phyloP scores from a whole-genome alignment of 2,797 vertebrate species.

The Bovichtus variegatus region DNA sequence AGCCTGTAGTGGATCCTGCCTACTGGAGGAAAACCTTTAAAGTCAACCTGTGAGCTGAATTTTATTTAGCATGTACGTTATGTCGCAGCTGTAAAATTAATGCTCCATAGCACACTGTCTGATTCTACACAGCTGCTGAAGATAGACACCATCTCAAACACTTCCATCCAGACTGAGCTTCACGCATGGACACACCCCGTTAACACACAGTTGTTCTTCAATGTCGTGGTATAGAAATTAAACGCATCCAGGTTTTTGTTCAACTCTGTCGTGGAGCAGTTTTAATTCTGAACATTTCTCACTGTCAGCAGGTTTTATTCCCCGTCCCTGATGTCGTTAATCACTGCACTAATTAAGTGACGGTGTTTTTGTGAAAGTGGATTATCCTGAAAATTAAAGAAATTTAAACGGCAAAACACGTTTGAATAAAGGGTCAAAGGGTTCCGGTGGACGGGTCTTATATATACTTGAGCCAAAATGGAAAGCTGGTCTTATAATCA shows the following conservation, averaged over 20 bases:
- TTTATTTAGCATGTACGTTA: slow-evolving; percentile 28
- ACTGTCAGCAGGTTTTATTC: background rate
- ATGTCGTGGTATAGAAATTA: background rate
- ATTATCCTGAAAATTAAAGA: background rate
- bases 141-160: background rate
- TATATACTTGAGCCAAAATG: no score
- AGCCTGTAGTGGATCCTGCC: slow-evolving; percentile 22
- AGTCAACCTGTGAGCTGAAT: slow-evolving; percentile 45
- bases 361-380: background rate
- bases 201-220: slow-evolving; percentile 21
- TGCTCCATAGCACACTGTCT: slow-evolving; percentile 14
- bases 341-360: background rate
- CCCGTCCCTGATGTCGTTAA: background rate
- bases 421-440: no score
- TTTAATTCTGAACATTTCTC: slow-evolving; percentile 6
- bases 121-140: slow-evolving; percentile 32
- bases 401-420: background rate
- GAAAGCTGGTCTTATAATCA: no score
- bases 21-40: slow-evolving; percentile 40
- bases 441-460: no score
- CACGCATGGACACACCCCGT: slow-evolving; percentile 11
- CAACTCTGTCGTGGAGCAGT: background rate
- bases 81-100: slow-evolving; percentile 49
- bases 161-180: background rate
- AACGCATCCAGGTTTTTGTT: background rate